A percentile compares a stretch with the other conserved stretches of the same genome.
These are phyloP conservation scores for Megalonaias nervosa DNA, from an alignment of 1,140 invertebrate species.

Conservation along the genomic window DNA sequence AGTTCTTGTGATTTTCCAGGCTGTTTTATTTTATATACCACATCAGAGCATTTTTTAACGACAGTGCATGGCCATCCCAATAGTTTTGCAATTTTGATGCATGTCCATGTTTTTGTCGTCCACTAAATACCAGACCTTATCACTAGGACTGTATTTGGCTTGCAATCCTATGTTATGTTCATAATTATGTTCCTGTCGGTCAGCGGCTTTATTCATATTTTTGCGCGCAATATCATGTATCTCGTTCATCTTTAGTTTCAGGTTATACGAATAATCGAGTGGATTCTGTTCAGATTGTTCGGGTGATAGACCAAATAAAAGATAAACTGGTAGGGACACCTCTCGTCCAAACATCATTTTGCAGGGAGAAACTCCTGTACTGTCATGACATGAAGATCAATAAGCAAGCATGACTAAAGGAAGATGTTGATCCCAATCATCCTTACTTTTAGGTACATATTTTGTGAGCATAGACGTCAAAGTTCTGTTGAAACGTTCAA, in stretches of 20 bases:
- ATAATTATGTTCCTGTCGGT: slow-evolving; percentile 31
- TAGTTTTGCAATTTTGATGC: too few relatives aligned
- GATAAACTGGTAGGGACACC: not conserved
- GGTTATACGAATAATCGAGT: slow-evolving; percentile 17
- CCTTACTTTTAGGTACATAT: slow-evolving; percentile 23
- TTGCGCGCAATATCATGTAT: slow-evolving; percentile 27
- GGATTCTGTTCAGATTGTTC: not conserved
- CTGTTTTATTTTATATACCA: too few relatives aligned
- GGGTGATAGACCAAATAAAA: not conserved
- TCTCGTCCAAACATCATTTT: slow-evolving; percentile 45
- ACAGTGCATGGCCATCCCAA: too few relatives aligned
- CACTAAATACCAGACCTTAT: too few relatives aligned
- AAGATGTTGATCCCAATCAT: slow-evolving; percentile 42
- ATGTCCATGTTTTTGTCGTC: too few relatives aligned
- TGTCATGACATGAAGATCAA: slow-evolving; percentile 32
- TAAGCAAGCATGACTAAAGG: slow-evolving; percentile 45
- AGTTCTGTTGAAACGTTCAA: slow-evolving; percentile 50
- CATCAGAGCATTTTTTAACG: too few relatives aligned
- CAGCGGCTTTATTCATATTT: not conserved
- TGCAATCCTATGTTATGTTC: slow-evolving; percentile 4
- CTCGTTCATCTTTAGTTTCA: slow-evolving; percentile 9
- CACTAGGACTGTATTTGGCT: not conserved
- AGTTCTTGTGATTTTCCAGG: too few relatives aligned
- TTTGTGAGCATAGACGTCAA: slow-evolving; percentile 12
- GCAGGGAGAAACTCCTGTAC: slow-evolving; percentile 41